Evolutionary conservation across 2,797 vertebrate species (phyloP).

Genomic region (Megalops cyprinoides): DNA sequence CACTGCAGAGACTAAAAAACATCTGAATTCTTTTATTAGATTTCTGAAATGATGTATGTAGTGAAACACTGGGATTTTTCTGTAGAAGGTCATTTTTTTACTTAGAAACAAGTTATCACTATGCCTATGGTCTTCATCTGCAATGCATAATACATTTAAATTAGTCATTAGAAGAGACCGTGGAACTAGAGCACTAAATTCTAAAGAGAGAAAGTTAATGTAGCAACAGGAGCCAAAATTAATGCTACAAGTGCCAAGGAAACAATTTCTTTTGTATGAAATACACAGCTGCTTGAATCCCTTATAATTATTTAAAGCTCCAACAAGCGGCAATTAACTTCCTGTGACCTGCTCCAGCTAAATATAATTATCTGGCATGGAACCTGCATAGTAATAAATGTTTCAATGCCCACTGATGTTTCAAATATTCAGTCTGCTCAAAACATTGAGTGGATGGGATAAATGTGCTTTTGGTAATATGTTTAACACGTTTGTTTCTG

Average conservation of each 20-base stretch:
- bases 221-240: slow-evolving; percentile 36
- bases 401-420: slow-evolving; percentile 49
- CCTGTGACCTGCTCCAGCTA: slow-evolving; percentile 51
- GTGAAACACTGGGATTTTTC: background rate
- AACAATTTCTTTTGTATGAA: slow-evolving; percentile 25
- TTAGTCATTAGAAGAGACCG: slow-evolving; percentile 27
- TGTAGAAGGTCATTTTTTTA: background rate
- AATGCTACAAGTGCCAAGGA: slow-evolving; percentile 6
- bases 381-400: slow-evolving; percentile 50
- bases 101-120: slow-evolving; percentile 4
- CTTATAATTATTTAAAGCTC: slow-evolving; percentile 52
- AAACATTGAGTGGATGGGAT: slow-evolving; percentile 33
- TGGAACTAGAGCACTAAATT: slow-evolving; percentile 31
- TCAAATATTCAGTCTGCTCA: slow-evolving; percentile 38
- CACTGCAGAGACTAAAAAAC: slow-evolving; percentile 25
- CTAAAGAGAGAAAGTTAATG: slow-evolving; percentile 22
- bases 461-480: slow-evolving; percentile 17
- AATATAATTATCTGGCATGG: slow-evolving; percentile 55
- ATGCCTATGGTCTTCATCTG: slow-evolving; percentile 10
- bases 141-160: slow-evolving; percentile 13
- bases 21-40: background rate
- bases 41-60: background rate
- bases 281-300: slow-evolving; percentile 44
- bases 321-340: slow-evolving; percentile 58
- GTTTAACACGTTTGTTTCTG: background rate